phyloP scores from a whole-genome alignment of 2,797 vertebrate genomes.

The Lutra lutra region DNA sequence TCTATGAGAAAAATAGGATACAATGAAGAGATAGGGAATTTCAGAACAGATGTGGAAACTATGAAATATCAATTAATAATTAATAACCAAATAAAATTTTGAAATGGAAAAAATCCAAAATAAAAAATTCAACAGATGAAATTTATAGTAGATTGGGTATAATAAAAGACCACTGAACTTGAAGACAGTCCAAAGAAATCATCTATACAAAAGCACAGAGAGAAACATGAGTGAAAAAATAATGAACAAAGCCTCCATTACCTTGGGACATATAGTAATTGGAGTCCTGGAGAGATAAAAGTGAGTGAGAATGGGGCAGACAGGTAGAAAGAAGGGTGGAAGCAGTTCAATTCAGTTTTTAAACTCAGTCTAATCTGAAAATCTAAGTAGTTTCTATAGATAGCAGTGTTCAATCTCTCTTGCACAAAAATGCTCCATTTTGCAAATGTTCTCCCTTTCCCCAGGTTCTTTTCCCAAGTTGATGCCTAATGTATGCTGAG shows the following conservation, averaged over 20 bases:
- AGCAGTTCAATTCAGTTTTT: neutral
- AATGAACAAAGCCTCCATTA: neutral
- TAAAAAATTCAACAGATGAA: neutral
- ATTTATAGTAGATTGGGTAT: neutral
- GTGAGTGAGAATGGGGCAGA: neutral
- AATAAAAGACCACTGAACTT: neutral
- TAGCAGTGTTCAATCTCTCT: neutral
- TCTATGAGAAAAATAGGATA: neutral
- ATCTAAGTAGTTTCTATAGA: neutral
- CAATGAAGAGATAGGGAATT: neutral
- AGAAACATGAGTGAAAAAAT: neutral
- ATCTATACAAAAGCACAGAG: neutral
- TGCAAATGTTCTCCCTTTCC: neutral
- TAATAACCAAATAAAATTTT: neutral
- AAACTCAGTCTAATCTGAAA: constrained; percentile 16
- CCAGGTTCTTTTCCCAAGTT: neutral
- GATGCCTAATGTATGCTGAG: neutral
- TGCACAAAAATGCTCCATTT: neutral
- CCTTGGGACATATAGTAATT: neutral
- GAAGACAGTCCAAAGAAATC: neutral
- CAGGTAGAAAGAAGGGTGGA: neutral
- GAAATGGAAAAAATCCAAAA: neutral
- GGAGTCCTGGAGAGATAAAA: neutral
- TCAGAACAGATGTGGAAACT: neutral
- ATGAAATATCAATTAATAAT: neutral